phyloP scores from a whole-genome alignment of 2,113 vertebrate genomes.

The Elachura formosa region DNA sequence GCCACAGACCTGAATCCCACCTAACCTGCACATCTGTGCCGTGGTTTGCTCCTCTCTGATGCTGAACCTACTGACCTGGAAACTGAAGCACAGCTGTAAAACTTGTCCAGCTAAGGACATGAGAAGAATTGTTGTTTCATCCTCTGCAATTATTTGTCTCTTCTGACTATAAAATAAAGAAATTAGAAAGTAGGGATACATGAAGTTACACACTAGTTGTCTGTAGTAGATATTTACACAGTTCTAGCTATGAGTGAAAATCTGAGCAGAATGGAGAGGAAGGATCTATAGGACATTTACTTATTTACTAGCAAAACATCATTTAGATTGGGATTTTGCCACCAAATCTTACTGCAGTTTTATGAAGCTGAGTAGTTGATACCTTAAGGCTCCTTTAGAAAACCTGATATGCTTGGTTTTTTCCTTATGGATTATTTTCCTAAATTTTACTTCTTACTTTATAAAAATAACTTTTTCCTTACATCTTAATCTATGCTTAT shows the following conservation, averaged over 20 bases:
- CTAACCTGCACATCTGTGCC: neutral
- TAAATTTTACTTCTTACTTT: neutral
- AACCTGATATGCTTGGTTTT: fast-evolving
- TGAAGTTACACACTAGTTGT: neutral
- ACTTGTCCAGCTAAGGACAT: neutral
- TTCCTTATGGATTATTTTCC: neutral
- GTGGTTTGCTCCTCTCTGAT: neutral
- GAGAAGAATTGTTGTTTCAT: neutral
- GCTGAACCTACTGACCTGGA: neutral
- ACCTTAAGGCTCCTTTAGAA: neutral
- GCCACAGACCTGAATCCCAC: neutral
- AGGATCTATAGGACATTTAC: neutral
- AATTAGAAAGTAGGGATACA: neutral
- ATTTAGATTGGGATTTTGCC: neutral
- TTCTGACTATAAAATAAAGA: neutral
- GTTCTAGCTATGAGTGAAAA: neutral
- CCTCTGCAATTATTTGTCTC: neutral
- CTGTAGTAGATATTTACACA: neutral
- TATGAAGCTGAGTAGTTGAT: neutral
- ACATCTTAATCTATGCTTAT: neutral
- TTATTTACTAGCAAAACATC: neutral
- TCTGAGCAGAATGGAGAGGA: neutral
- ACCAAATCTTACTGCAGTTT: neutral
- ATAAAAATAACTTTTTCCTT: neutral
- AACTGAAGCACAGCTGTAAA: neutral